These are phyloP conservation scores for Eulemur macaco DNA, from an alignment of 2,113 vertebrate species.

Conservation along the genomic window DNA sequence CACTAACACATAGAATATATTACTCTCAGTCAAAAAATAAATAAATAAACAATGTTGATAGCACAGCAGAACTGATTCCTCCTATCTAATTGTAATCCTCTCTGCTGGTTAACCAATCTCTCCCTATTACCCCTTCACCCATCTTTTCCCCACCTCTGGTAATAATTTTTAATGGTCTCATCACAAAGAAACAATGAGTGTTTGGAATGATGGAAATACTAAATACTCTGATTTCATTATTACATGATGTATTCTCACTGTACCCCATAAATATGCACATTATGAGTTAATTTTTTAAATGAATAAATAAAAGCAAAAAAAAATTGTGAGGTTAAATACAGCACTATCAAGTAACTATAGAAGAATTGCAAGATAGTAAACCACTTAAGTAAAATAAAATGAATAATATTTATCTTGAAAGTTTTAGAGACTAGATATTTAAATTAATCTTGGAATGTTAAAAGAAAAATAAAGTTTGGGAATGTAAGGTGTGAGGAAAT, in stretches of 20 bases:
- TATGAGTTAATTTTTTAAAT: neutral
- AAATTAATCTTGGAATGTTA: neutral
- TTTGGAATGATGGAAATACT: neutral
- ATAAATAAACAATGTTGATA: neutral
- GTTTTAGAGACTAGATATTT: neutral
- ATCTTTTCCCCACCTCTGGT: too few relatives aligned
- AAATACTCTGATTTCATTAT: neutral
- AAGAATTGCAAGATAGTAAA: neutral
- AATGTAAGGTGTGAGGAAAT: neutral
- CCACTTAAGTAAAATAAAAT: constrained; percentile 15
- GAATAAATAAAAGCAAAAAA: neutral
- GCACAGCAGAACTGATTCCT: too few relatives aligned
- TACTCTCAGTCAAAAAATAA: neutral
- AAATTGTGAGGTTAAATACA: neutral
- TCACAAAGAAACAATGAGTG: too few relatives aligned
- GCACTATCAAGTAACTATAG: neutral
- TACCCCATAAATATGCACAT: neutral
- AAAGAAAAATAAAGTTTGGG: neutral
- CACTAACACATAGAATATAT: neutral
- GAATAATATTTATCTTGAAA: constrained; percentile 6
- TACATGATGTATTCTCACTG: neutral
- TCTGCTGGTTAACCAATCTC: too few relatives aligned
- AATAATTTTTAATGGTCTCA: too few relatives aligned
- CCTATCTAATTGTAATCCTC: too few relatives aligned
- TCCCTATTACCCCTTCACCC: too few relatives aligned